phyloP scores from a whole-genome alignment of 2,113 vertebrate species.

The Amphiprion percula region DNA sequence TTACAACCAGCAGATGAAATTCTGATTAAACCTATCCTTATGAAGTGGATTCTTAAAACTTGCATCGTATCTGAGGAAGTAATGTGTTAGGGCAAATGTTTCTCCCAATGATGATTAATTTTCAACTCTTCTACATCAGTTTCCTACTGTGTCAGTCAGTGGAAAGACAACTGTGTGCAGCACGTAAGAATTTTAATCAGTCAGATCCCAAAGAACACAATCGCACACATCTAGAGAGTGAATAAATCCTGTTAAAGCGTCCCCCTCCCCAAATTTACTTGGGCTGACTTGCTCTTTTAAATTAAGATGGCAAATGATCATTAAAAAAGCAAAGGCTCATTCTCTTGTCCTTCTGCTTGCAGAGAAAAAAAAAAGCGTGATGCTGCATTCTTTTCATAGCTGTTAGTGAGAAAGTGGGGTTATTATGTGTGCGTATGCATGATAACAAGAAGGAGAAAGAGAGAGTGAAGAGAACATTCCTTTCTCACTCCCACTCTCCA shows the following conservation, averaged over 20 bases:
- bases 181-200: background rate
- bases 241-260: background rate
- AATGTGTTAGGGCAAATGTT: background rate
- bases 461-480: constrained; percentile 89
- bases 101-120: constrained; percentile 21
- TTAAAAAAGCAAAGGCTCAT: constrained; percentile 41
- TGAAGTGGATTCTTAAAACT: constrained; percentile 19
- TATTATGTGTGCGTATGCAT: constrained; percentile 70
- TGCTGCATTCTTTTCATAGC: constrained; percentile 73
- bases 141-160: background rate
- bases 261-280: background rate
- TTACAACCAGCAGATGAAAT: background rate
- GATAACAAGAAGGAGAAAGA: constrained; percentile 76
- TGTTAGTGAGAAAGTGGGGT: constrained; percentile 64
- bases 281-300: constrained; percentile 13
- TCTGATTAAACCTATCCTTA: background rate
- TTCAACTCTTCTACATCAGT: no score
- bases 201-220: background rate
- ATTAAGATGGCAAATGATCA: constrained; percentile 21
- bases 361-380: constrained; percentile 41
- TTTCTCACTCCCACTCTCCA: constrained; percentile 88
- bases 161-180: background rate
- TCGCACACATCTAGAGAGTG: background rate
- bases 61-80: background rate
- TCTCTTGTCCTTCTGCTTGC: constrained; percentile 11